phyloP scores from a whole-genome alignment of 2,888 invertebrate genomes.

The Pollenia amentaria region DNA sequence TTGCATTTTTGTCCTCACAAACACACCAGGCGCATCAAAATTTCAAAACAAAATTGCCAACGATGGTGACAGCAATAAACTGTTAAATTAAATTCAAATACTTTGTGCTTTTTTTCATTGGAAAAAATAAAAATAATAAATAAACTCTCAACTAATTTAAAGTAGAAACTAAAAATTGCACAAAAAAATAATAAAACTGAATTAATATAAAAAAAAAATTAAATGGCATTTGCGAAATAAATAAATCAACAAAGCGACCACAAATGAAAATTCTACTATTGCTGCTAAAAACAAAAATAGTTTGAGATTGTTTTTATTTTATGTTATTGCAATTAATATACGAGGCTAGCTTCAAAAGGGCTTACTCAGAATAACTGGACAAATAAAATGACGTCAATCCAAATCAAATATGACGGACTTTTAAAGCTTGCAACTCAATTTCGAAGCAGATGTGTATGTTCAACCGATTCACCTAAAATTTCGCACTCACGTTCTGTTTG shows the following conservation, averaged over 20 bases:
- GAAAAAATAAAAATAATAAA: background rate
- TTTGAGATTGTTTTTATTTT: no score
- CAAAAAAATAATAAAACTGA: slow-evolving; percentile 1
- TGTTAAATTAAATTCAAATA: background rate
- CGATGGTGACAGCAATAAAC: background rate
- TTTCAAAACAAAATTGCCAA: background rate
- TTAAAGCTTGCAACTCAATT: no score
- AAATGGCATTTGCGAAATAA: background rate
- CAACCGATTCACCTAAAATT: no score
- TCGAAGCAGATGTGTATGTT: no score
- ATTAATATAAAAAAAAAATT: background rate
- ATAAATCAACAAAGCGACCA: background rate
- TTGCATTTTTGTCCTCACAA: slow-evolving; percentile 6
- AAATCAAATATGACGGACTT: no score
- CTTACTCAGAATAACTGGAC: no score
- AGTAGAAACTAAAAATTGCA: background rate
- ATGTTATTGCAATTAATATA: no score
- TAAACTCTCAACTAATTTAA: background rate
- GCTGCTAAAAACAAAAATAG: background rate
- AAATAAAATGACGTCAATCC: no score
- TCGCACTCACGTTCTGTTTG: no score
- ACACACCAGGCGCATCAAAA: background rate
- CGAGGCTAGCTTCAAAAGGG: no score
- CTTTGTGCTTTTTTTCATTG: no score
- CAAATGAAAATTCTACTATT: background rate